Base-by-base conservation (phyloP, 2,888 invertebrate genomes). In the Ariolimax columbianus region DNA sequence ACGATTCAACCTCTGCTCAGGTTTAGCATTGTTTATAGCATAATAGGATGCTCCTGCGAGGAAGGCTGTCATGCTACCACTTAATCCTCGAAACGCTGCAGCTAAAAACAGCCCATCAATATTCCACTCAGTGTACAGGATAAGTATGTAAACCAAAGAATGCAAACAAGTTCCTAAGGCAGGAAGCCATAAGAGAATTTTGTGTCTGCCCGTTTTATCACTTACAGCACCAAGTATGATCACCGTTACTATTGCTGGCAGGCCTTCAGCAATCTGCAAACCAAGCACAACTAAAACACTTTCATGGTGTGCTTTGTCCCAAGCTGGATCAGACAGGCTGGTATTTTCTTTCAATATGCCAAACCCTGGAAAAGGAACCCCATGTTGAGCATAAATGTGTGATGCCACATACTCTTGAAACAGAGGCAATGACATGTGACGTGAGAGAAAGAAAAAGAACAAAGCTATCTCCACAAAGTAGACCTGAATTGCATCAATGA, bases 141-240 rank as follows among this genome's bases (percentile, higher is more conserved):
- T 91, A 70, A 92, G 82, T 26, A 92, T 90, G 86, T 91, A 92
- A 40, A 92, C 91, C 30, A 93, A 87, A 9, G 91, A 91, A 86
- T 93, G 93, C 19, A 92, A 38, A 14, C 91, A 89, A 79, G 91
- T 92, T 43, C 94, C 94, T 0, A 93, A 86, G 11, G 92, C 90
- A 11, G 94, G 94, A 75, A 94, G 83, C 93, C 93, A 93, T 83
- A 94, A 88, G 79, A 94, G 89, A 75, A 94, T 93, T 83, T 90
- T 92, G 47, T 93, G 88, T 47, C 91, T 87, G 0, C 93, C 93
- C 23, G 92, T 93, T 72, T 92, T 87, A 81, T 94, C 94, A 89
- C 93, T 93, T 73, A 92, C 89, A 63, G 91, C 92, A n/a, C 94
- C 94, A 6, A 93, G 89, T 68, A 94, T 91, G 30, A 94, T 90